Evolutionary conservation across 1,140 invertebrate genomes (phyloP), one percentile per base, ranked within the genome.

Genomic region (Cyclina sinensis): DNA sequence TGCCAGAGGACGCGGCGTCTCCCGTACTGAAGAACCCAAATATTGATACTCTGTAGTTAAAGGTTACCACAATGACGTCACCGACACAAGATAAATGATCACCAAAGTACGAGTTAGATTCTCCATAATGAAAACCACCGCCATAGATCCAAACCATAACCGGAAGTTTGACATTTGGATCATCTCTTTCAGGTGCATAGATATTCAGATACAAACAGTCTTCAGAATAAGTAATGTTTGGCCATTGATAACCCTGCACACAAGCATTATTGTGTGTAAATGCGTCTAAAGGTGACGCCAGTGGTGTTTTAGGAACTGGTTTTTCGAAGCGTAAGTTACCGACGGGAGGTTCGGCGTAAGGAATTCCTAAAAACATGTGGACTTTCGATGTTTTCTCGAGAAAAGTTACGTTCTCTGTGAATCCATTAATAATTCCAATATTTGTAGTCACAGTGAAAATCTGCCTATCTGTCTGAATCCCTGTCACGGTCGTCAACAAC

Each of bases 121-220:
- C 97, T 32, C 98, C 98, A 39, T 48, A 46, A 94, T 98, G 98
- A 96, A 99, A 99, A 7, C 98, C 98, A 68, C 98, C 99, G 1
- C 54, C 99, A 95, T 98, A 99, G 86, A 99, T 97, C 98, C 98
- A 99, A 46, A 99, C 97, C 97, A 99, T 97, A 24, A 99, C 98
- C 14, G 84, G 51, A 37, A 62, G 48, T 37, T 98, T 97, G 70
- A 84, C 32, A 78, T 82, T 43, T 14, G 27, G 30, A 30, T 16
- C 21, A 30, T 98, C 97, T 74, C 98, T 97, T 11, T 51, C 70
- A 1, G 98, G 98, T 90, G 97, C 94, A 95, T 96, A 97, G 21
- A 99, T 98, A 95, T 98, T 99, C 79, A 99, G 18, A 54, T 98
- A 98, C 16, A 99, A 97, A 95, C 99, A 99, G 96, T 99, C 98